Evolutionary conservation across 2,113 vertebrate species (phyloP).

Genomic region (Arenaria interpres): DNA sequence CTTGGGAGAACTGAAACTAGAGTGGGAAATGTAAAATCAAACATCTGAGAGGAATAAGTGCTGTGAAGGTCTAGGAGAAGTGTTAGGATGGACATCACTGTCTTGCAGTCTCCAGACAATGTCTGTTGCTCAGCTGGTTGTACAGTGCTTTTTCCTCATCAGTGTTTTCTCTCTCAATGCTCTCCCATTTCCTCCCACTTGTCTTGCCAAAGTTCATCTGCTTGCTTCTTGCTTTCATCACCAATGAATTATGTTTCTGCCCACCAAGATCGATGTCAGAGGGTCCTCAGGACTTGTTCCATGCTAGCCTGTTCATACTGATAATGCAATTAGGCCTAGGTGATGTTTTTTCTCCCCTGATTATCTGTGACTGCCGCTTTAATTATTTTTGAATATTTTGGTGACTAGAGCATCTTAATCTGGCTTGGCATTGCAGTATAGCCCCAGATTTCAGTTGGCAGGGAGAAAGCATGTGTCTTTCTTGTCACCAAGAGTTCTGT

Average conservation of each 20-base stretch:
- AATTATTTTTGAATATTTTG: not conserved
- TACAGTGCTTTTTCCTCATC: not conserved
- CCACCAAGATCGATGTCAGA: not conserved
- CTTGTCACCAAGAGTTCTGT: not conserved
- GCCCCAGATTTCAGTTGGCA: not conserved
- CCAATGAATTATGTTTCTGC: not conserved
- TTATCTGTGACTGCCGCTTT: not conserved
- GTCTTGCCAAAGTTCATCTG: not conserved
- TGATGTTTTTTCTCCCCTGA: not conserved
- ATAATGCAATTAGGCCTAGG: not conserved
- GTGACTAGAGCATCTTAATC: not conserved
- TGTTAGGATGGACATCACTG: not conserved
- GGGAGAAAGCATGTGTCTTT: not conserved
- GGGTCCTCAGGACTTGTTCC: not conserved
- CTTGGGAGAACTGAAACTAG: not conserved
- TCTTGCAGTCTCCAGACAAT: not conserved
- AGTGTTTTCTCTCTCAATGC: not conserved
- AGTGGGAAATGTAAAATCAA: not conserved
- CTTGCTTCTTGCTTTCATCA: slow-evolving; percentile 5
- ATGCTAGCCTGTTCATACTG: not conserved
- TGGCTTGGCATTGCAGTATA: not conserved
- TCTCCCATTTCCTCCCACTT: not conserved
- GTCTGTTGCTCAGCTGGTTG: not conserved
- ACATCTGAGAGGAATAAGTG: not conserved
- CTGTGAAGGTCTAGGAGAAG: not conserved